Base-by-base conservation (phyloP, 1,140 invertebrate genomes). In the Zaprionus tsacasi region DNA sequence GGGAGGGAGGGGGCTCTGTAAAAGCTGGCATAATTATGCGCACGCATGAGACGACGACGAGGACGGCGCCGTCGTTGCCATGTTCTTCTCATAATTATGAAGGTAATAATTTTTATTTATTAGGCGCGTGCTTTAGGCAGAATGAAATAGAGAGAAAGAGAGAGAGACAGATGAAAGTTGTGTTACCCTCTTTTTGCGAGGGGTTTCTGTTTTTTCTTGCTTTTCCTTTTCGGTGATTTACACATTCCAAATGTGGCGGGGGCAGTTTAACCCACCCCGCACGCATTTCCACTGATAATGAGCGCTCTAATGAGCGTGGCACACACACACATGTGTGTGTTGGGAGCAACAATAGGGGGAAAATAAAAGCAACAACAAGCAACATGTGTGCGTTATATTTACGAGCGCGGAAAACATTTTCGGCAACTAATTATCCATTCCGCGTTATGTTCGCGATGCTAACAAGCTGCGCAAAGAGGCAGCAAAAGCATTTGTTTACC, bases 401-500 rank as follows among this genome's bases (percentile, higher is more conserved):
- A 91, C 80, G 83, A 89, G 73, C 76, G 76, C 48, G 55, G 78
- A 89, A 91, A 82, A 89, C 86, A 89, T 91, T 87, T 91, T 91
- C 82, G 85, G 89, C 89, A 91, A 91, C 89, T 91, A 91, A 91
- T 91, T 91, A 91, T 91, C 89, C 85, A 86, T 89, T 91, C 81
- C 52, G 52, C 55, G 71, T 82, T 67, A 87, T 91, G 87, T 90
- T 87, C 79, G 78, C 82, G 82, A 43, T 61, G 74, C 70, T 74
- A 81, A 90, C 81, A 79, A 76, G 64, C 50, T 57, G 38, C 75
- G 70, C 40, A 45, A 57, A 57, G 72, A 64, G 56, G 63, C 45
- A 12, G 15, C 17, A 30, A 30, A 40, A 45, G 25, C 64, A 45
- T 67, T 70, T 60, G 54, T 57, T 71, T 78, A 87, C 82, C 82